These are phyloP conservation scores for Octomys mimax DNA, from an alignment of 2,797 vertebrate genomes.

Conservation along the genomic window DNA sequence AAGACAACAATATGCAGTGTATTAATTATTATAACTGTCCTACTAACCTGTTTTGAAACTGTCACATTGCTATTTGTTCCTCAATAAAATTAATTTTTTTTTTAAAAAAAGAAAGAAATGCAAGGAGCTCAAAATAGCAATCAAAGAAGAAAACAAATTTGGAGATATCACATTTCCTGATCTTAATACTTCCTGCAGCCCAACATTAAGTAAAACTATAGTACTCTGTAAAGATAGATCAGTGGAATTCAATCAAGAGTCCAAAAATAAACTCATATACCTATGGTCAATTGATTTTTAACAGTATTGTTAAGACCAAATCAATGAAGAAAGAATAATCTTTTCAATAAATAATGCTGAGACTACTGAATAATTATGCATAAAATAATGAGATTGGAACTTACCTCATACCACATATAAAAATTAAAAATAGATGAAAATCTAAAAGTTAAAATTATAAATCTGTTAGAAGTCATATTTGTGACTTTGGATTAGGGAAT, in stretches of 20 bases:
- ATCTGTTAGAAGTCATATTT: conserved; percentile 19
- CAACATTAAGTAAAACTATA: not conserved
- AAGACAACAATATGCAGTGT: no score
- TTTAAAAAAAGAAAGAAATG: not conserved
- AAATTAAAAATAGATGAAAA: conserved; percentile 34
- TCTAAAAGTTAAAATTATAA: not conserved
- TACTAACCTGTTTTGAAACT: no score
- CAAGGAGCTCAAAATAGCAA: not conserved
- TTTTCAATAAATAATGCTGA: not conserved
- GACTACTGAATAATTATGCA: not conserved
- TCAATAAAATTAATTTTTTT: no score
- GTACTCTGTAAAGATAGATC: not conserved
- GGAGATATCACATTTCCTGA: not conserved
- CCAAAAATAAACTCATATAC: not conserved
- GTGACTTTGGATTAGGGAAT: not conserved
- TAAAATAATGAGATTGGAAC: not conserved
- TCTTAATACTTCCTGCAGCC: not conserved
- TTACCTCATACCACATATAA: not conserved
- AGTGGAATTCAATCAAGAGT: not conserved
- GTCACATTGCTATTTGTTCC: no score
- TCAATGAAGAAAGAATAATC: not conserved
- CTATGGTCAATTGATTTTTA: not conserved
- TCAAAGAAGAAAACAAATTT: not conserved
- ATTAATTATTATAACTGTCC: no score
- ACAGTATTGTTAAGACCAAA: not conserved